A percentile compares a stretch with the other conserved stretches of the same genome.
phyloP scores from a whole-genome alignment of 2,797 vertebrate species.

The Anisognathus igniventris region DNA sequence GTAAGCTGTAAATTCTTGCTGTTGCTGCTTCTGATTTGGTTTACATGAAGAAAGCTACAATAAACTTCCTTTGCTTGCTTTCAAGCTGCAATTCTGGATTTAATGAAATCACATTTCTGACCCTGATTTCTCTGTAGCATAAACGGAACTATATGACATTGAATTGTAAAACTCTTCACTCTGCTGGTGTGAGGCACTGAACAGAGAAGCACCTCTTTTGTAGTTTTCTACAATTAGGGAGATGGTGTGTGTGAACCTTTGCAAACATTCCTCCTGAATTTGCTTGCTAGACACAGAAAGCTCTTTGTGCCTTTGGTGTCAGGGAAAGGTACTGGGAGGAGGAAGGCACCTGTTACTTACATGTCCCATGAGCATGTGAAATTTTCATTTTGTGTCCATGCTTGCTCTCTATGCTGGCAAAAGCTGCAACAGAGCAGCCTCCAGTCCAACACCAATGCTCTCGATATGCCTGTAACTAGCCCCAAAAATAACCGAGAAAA shows the following conservation, averaged over 20 bases:
- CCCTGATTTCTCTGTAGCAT: not conserved
- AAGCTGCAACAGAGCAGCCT: not conserved
- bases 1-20: not conserved
- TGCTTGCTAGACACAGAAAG: not conserved
- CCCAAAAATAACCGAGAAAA: not conserved
- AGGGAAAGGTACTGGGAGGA: not conserved
- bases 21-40: not conserved
- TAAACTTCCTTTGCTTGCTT: conserved; percentile 39
- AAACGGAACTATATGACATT: not conserved
- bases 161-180: not conserved
- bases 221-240: not conserved
- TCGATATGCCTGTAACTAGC: not conserved
- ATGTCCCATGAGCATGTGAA: not conserved
- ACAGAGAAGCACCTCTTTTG: not conserved
- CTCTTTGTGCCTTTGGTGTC: not conserved
- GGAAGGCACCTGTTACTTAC: not conserved
- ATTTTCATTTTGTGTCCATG: not conserved
- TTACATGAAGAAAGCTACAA: conserved; percentile 13
- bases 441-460: not conserved
- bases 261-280: not conserved
- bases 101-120: not conserved
- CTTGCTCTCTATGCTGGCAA: not conserved
- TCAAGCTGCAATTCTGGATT: not conserved
- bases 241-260: not conserved
- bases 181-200: not conserved